Evolutionary conservation across 2,113 vertebrate species (phyloP).

Genomic region (Struthidea cinerea): DNA sequence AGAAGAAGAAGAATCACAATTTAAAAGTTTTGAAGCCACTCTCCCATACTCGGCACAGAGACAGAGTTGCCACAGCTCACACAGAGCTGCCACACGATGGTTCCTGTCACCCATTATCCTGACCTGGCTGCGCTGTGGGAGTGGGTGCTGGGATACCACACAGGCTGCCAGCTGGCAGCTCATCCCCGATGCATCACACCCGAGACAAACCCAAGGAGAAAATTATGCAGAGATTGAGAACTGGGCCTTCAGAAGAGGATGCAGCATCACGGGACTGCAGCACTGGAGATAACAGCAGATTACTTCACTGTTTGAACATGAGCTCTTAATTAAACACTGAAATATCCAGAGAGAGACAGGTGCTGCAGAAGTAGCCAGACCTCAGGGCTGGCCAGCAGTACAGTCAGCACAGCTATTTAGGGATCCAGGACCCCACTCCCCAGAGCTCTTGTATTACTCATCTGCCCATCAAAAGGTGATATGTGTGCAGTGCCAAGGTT

Average conservation of each 20-base stretch:
- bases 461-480: background rate
- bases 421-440: background rate
- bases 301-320: background rate
- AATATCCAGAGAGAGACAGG: background rate
- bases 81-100: background rate
- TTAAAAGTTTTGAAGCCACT: background rate
- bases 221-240: background rate
- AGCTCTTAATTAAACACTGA: background rate
- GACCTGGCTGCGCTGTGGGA: background rate
- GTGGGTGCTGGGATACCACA: accelerated
- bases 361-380: background rate
- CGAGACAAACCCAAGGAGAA: accelerated
- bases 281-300: background rate
- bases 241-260: background rate
- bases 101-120: background rate
- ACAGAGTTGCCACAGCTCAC: background rate
- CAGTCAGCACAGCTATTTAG: background rate
- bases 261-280: background rate
- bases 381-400: background rate
- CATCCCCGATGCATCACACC: background rate
- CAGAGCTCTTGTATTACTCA: background rate
- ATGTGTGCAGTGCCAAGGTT: background rate
- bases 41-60: background rate
- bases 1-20: background rate
- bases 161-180: background rate